These are phyloP conservation scores for Chamaea fasciata DNA, from an alignment of 2,113 vertebrate genomes.

Conservation along the genomic window DNA sequence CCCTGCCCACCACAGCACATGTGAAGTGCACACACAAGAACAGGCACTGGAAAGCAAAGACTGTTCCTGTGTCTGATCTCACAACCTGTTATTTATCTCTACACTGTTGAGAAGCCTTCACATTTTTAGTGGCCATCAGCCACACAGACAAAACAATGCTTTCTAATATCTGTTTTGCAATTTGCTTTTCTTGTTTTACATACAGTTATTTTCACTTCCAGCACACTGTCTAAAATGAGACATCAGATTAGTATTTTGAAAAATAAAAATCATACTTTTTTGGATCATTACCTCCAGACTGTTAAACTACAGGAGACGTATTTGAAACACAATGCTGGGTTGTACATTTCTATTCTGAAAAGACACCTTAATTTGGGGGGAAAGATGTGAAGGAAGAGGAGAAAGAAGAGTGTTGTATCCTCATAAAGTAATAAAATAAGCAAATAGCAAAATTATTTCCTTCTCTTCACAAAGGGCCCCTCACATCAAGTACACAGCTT, in stretches of 20 bases:
- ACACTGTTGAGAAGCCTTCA: background rate
- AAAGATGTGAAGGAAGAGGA: background rate
- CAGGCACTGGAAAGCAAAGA: background rate
- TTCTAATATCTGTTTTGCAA: constrained; percentile 3
- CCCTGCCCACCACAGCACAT: background rate
- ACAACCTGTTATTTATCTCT: background rate
- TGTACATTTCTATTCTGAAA: background rate
- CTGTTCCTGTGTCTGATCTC: background rate
- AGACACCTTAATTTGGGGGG: background rate
- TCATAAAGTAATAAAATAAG: constrained; percentile 46
- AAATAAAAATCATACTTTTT: constrained; percentile 31
- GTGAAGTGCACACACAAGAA: background rate
- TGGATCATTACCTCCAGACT: constrained; percentile 23
- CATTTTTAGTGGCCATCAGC: background rate
- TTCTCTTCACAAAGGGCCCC: constrained; percentile 27
- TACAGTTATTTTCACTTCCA: constrained; percentile 11
- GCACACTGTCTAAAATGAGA: constrained; percentile 9
- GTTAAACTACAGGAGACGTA: background rate
- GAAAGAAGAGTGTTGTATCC: background rate
- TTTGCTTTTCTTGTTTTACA: constrained; percentile 25
- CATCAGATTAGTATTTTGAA: constrained; percentile 2
- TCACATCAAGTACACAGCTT: constrained; percentile 31
- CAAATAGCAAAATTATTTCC: constrained; percentile 46
- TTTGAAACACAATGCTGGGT: background rate
- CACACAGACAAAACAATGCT: background rate